Evolutionary conservation across 2,797 vertebrate species (phyloP).

Genomic region (Mus minutoides): DNA sequence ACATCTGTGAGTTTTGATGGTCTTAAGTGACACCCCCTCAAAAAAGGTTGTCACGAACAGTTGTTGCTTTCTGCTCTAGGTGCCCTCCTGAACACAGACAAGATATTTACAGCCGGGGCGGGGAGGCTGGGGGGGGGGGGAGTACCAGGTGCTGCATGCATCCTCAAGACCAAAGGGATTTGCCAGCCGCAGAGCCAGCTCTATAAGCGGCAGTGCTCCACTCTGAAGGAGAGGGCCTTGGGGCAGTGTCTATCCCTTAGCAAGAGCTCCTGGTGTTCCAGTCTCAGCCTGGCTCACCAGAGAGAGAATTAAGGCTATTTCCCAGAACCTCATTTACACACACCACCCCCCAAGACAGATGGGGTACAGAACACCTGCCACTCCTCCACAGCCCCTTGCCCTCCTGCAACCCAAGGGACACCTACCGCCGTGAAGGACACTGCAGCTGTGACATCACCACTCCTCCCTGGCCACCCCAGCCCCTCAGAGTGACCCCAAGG

Average conservation of each 20-base stretch:
- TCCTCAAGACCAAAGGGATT: rapidly evolving
- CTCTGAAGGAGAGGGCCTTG: neutral
- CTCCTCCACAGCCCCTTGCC: neutral
- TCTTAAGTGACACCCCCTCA: neutral
- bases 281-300: neutral
- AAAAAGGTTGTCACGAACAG: neutral
- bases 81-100: neutral
- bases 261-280: rapidly evolving
- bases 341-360: neutral
- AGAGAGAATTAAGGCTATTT: neutral
- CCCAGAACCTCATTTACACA: neutral
- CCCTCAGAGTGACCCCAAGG: conserved; percentile 8
- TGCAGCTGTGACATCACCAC: conserved; percentile 25
- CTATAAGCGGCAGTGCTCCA: rapidly evolving
- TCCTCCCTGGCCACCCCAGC: conserved; percentile 60
- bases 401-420: neutral
- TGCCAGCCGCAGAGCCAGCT: rapidly evolving
- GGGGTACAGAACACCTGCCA: neutral
- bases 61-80: neutral
- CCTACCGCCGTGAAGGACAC: neutral
- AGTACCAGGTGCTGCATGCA: rapidly evolving
- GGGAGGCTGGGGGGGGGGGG: rapidly evolving
- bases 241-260: neutral
- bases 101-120: rapidly evolving
- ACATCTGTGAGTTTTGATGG: neutral